These are phyloP conservation scores for Ciona savignyi DNA, from an alignment of 23 tunicate genomes.

Conservation along the genomic window DNA sequence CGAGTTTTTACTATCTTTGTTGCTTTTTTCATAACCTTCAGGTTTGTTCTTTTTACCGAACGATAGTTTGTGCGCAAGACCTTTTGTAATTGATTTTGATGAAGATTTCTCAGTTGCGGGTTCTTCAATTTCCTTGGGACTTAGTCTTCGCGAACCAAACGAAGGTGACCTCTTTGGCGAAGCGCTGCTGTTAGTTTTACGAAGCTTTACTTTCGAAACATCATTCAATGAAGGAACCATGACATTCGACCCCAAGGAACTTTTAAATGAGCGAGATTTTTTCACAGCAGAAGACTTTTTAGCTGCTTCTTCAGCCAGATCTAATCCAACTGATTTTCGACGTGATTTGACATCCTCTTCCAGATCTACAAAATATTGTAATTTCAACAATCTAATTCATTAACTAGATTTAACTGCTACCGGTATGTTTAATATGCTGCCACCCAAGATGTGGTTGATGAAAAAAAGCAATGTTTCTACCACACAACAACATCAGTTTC, in stretches of 20 bases:
- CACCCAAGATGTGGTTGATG: too few relatives aligned
- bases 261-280: background rate
- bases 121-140: background rate
- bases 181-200: background rate
- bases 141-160: background rate
- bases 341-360: background rate
- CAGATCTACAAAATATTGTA: background rate
- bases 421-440: too few relatives aligned
- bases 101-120: background rate
- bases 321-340: background rate
- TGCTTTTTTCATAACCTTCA: background rate
- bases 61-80: background rate
- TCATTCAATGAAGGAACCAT: background rate
- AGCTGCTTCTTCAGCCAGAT: background rate
- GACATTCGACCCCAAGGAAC: background rate
- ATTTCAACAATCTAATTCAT: too few relatives aligned
- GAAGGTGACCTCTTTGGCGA: background rate
- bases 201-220: background rate
- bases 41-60: background rate
- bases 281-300: background rate
- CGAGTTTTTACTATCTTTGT: background rate
- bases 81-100: background rate
- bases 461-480: too few relatives aligned
- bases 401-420: too few relatives aligned
- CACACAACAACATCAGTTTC: too few relatives aligned